phyloP scores from a whole-genome alignment of 2,797 vertebrate genomes.

The Mormyrus hasselquistii region DNA sequence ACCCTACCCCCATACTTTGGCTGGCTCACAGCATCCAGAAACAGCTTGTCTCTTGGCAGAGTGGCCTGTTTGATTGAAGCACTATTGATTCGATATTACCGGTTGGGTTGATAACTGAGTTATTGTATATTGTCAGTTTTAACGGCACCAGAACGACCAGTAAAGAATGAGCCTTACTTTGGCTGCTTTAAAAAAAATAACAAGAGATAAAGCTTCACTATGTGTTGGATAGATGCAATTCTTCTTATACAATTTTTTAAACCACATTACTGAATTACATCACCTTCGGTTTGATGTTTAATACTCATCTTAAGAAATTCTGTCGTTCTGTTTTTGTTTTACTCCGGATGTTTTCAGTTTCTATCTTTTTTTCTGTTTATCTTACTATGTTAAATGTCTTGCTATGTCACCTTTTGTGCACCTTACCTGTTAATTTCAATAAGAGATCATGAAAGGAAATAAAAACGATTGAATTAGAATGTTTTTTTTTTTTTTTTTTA shows the following conservation, averaged over 20 bases:
- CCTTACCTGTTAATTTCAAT: background rate
- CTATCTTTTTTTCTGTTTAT: background rate
- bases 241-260: background rate
- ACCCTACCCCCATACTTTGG: background rate
- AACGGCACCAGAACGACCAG: background rate
- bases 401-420: background rate
- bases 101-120: constrained; percentile 3
- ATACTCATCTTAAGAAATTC: background rate
- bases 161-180: background rate
- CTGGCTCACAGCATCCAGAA: background rate
- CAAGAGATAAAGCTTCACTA: too few relatives aligned
- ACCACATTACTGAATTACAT: background rate
- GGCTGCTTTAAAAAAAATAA: background rate
- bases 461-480: background rate
- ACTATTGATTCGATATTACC: constrained; percentile 10
- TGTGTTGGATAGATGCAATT: background rate
- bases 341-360: too few relatives aligned
- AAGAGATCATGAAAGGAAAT: background rate
- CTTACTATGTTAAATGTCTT: background rate
- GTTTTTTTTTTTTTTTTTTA: background rate
- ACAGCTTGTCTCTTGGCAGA: background rate
- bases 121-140: constrained; percentile 4
- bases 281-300: background rate
- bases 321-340: background rate
- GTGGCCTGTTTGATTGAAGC: background rate